Evolutionary conservation across 2,888 invertebrate species (phyloP).

Genomic region (Trisateles emortualis): DNA sequence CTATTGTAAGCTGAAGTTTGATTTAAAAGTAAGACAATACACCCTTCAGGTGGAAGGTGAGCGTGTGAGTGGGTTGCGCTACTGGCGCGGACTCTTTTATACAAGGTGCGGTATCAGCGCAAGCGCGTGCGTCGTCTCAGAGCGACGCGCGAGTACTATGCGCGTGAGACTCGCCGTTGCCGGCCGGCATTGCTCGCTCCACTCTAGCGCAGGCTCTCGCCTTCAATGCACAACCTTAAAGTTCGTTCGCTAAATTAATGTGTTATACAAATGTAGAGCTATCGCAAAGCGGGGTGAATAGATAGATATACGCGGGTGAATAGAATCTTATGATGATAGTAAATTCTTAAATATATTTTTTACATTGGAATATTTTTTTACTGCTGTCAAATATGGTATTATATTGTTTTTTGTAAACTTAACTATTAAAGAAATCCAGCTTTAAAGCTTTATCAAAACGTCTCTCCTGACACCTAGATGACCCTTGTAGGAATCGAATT

Average conservation of each 20-base stretch:
- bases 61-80: slow-evolving; percentile 53
- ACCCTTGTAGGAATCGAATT: too few relatives aligned
- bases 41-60: slow-evolving; percentile 31
- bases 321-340: too few relatives aligned
- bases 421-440: too few relatives aligned
- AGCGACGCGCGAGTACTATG: slow-evolving; percentile 61
- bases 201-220: slow-evolving; percentile 71
- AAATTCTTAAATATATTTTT: too few relatives aligned
- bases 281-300: too few relatives aligned
- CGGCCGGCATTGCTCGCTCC: slow-evolving; percentile 59
- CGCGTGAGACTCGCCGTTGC: too few relatives aligned
- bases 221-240: slow-evolving; percentile 64
- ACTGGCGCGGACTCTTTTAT: slow-evolving; percentile 72
- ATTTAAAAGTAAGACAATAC: slow-evolving; percentile 10
- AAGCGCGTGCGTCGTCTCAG: slow-evolving; percentile 75
- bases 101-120: slow-evolving; percentile 63
- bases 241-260: slow-evolving; percentile 44
- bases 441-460: too few relatives aligned
- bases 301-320: too few relatives aligned
- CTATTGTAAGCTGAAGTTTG: slow-evolving; percentile 21
- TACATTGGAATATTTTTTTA: too few relatives aligned
- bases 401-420: too few relatives aligned
- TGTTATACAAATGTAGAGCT: slow-evolving; percentile 6
- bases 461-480: too few relatives aligned
- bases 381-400: too few relatives aligned